Base-by-base conservation (phyloP, 2,113 vertebrate genomes). In the Ictalurus punctatus region DNA sequence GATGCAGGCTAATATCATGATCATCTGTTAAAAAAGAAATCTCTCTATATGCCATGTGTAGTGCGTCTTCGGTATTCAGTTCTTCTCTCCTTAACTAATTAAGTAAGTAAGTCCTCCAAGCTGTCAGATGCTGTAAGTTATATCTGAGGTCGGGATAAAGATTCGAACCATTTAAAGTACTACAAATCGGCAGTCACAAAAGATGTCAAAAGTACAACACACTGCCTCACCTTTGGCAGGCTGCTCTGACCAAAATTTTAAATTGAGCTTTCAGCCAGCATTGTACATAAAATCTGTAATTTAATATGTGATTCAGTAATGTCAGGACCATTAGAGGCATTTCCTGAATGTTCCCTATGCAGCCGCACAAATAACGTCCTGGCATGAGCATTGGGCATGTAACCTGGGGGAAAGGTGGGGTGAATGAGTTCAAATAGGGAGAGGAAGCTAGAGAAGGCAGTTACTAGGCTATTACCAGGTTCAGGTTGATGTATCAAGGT, bases 1-100 rank as follows among this genome's bases (percentile, higher is more conserved):
- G 59, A 88, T 86, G 56, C 14, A 52, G n/a, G 71, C 63, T 86
- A 84, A 85, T 89, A 71, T 89, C 52, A 84, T 90, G 84, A 84
- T 90, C 48, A 83, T 85, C 73, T 59, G 84, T 86, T 65, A 56
- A 25, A 56, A 59, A 71, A 59, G 34, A 69, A 69, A 63, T 52
- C 44, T 83, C 73, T 78, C 16, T 65, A 56, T 65, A 74, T 76
- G 69, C 63, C 85, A 59, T 90, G 81, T 83, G 58, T 86, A 10
- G 6, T 8, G 52, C 21, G 58, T 6, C 13, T 73, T 73, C 25
- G 7, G 8, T 16, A 19, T 58, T 37, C 30, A 52, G 25, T 67
- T 34, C 25, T 69, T 71, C 67, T 71, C 44, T 23, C 67, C 1
- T 85, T 14, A 56, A 52, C 14, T 54, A 65, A 48, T 1, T 71